Conservation (phyloP, 2,888 invertebrate genomes). For the Tipula unca region DNA sequence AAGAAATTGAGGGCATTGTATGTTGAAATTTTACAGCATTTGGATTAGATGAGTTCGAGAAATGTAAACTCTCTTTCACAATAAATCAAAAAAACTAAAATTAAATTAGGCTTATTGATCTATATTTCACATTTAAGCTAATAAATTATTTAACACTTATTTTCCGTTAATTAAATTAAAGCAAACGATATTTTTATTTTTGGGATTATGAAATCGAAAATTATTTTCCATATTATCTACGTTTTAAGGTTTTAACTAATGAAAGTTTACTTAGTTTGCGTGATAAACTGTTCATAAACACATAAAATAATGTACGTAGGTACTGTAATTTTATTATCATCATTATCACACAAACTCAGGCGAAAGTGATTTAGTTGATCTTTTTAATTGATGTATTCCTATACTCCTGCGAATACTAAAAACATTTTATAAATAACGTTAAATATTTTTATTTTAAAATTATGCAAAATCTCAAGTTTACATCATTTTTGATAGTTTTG, state of each 20-base stretch:
- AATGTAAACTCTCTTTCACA: not conserved
- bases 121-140: not conserved
- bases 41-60: too few species aligned
- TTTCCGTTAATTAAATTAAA: not conserved
- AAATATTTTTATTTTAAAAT: not conserved
- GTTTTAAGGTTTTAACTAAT: not conserved
- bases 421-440: not conserved
- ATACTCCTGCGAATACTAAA: not conserved
- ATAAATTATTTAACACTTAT: not conserved
- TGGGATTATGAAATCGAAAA: not conserved
- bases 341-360: not conserved
- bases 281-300: too few species aligned
- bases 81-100: not conserved
- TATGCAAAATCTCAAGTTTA: not conserved
- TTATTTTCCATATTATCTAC: not conserved
- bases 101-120: not conserved
- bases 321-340: not conserved
- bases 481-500: not conserved
- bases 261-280: too few species aligned
- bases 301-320: too few species aligned
- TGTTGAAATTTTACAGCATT: too few species aligned
- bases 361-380: not conserved
- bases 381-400: not conserved
- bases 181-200: not conserved
- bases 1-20: too few species aligned